A percentile compares a stretch with the other conserved stretches of the same genome.
Evolutionary conservation across 2,888 invertebrate genomes (phyloP).

Genomic region (Invenusta paracnida): DNA sequence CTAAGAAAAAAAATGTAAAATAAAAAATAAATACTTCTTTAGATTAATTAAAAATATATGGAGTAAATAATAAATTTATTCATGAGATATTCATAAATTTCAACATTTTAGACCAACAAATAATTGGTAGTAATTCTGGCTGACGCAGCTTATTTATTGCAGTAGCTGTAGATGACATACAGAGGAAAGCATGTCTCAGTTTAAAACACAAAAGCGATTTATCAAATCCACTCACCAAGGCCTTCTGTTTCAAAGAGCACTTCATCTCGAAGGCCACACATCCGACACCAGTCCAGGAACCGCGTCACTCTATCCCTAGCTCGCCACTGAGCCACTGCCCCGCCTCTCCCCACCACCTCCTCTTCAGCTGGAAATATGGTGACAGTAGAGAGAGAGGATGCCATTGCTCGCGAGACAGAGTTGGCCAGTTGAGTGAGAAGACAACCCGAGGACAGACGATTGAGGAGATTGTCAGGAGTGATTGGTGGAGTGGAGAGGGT

Average conservation of each 20-base stretch:
- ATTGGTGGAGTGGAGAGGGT: no score
- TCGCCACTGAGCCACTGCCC: constrained; percentile 78
- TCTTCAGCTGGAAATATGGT: neutral
- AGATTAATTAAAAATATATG: no score
- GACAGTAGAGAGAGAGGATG: neutral
- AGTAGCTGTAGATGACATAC: no score
- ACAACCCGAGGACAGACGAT: neutral
- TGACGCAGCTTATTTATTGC: no score
- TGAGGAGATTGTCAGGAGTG: neutral
- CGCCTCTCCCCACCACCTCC: constrained; percentile 59
- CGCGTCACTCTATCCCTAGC: constrained; percentile 82
- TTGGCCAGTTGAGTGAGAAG: neutral
- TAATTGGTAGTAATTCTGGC: no score
- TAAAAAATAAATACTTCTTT: no score
- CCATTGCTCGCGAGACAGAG: neutral
- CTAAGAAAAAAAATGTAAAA: no score
- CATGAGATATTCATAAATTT: no score
- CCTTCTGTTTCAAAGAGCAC: constrained; percentile 83
- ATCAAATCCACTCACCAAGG: constrained; percentile 72
- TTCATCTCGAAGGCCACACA: constrained; percentile 79
- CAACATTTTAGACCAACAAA: no score
- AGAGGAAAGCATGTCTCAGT: no score
- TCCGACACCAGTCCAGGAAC: constrained; percentile 78
- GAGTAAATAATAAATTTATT: no score
- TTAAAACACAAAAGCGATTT: no score